These are phyloP conservation scores for Anabacerthia variegaticeps DNA, from an alignment of 2,797 vertebrate genomes.

Conservation along the genomic window DNA sequence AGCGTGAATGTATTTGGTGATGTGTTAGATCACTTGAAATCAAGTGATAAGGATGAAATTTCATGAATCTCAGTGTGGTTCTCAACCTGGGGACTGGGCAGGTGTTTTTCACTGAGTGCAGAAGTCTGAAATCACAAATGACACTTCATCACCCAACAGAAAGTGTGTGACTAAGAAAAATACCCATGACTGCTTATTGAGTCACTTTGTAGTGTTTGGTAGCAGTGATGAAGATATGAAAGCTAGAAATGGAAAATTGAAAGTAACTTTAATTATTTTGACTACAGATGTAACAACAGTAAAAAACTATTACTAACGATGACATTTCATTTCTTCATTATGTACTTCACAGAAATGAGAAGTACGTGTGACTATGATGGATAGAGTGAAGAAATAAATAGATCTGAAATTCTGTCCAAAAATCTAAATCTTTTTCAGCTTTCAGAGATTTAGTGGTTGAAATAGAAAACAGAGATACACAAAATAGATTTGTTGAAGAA, in stretches of 20 bases:
- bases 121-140: background rate
- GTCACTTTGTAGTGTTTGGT: background rate
- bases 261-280: background rate
- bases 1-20: background rate
- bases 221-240: background rate
- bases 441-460: background rate
- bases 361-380: background rate
- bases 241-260: background rate
- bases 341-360: background rate
- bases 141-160: background rate
- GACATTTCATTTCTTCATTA: background rate
- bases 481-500: background rate
- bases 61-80: background rate
- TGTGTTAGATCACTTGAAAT: background rate
- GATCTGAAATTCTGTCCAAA: background rate
- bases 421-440: background rate
- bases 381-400: background rate
- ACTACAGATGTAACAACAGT: background rate
- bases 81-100: background rate
- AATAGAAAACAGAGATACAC: background rate
- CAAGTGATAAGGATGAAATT: background rate
- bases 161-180: background rate
- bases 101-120: background rate
- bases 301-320: background rate
- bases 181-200: background rate